A percentile compares a stretch with the other conserved stretches of the same genome.
These are phyloP conservation scores for Tachina fera DNA, from an alignment of 2,888 invertebrate genomes.

Conservation along the genomic window DNA sequence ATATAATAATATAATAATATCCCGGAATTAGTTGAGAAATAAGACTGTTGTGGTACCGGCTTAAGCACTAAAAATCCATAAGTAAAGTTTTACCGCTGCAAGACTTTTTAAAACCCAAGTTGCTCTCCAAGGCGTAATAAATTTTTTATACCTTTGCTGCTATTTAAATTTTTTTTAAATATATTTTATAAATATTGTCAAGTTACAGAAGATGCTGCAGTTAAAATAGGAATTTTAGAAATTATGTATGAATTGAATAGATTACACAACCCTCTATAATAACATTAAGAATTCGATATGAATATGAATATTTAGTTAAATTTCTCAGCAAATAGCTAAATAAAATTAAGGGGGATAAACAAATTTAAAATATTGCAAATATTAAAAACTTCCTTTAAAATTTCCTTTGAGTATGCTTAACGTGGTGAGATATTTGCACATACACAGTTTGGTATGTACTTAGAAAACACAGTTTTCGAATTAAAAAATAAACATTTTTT, in stretches of 20 bases:
- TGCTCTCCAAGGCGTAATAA: too few relatives aligned
- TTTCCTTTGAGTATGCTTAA: neutral
- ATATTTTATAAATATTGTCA: constrained; percentile 1
- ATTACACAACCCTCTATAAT: constrained; percentile 34
- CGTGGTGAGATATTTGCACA: too few relatives aligned
- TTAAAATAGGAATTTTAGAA: constrained; percentile 36
- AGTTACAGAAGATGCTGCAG: constrained; percentile 23
- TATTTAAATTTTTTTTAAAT: constrained; percentile 34
- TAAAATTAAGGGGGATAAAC: neutral
- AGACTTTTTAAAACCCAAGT: too few relatives aligned
- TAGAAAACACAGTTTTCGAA: too few relatives aligned
- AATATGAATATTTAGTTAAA: neutral
- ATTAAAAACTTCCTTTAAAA: neutral
- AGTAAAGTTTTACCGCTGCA: too few relatives aligned
- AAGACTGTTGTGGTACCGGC: too few relatives aligned
- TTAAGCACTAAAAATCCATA: too few relatives aligned
- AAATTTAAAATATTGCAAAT: neutral
- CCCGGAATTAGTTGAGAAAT: too few relatives aligned
- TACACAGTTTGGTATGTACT: too few relatives aligned
- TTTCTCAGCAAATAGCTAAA: neutral
- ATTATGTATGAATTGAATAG: constrained; percentile 62
- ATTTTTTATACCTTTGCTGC: neutral
- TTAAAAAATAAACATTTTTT: too few relatives aligned
- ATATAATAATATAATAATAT: too few relatives aligned
- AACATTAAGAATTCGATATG: neutral